Evolutionary conservation across 2,888 invertebrate species (phyloP).

Genomic region (Xestia rhomboidea): DNA sequence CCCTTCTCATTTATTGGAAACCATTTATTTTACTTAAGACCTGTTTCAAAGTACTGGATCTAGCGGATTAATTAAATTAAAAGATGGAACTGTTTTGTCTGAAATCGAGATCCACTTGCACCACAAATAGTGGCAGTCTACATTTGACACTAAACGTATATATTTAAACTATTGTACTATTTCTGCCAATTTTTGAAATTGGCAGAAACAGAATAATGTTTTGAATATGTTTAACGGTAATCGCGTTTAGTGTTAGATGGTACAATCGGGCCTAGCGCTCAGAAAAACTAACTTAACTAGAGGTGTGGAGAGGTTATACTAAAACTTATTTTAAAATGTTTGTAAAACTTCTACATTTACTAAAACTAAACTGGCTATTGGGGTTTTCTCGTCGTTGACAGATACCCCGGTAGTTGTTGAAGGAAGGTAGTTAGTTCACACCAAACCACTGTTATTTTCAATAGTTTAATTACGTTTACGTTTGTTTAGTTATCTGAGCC

Average conservation of each 20-base stretch:
- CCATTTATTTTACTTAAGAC: constrained; percentile 44
- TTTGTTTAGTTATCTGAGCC: too few relatives aligned
- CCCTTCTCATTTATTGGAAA: constrained; percentile 22
- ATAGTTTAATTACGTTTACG: too few relatives aligned
- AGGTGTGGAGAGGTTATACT: background rate
- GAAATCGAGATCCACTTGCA: background rate
- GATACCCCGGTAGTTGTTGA: too few relatives aligned
- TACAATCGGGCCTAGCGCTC: background rate
- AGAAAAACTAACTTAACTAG: background rate
- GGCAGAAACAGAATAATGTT: background rate
- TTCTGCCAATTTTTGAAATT: background rate
- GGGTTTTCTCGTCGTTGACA: too few relatives aligned
- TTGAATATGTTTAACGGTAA: background rate
- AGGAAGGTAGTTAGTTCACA: too few relatives aligned
- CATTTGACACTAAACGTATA: too few relatives aligned
- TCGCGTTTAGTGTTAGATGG: background rate
- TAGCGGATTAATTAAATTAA: constrained; percentile 5
- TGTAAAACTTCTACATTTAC: constrained; percentile 17
- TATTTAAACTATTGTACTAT: background rate
- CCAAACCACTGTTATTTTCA: too few relatives aligned
- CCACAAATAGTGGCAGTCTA: background rate
- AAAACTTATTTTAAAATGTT: constrained; percentile 49
- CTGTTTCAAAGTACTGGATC: background rate
- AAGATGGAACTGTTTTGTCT: background rate
- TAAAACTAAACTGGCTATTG: constrained; percentile 25